Evolutionary conservation across 2,113 vertebrate genomes (phyloP).

Genomic region (Pelecanoides urinatrix): DNA sequence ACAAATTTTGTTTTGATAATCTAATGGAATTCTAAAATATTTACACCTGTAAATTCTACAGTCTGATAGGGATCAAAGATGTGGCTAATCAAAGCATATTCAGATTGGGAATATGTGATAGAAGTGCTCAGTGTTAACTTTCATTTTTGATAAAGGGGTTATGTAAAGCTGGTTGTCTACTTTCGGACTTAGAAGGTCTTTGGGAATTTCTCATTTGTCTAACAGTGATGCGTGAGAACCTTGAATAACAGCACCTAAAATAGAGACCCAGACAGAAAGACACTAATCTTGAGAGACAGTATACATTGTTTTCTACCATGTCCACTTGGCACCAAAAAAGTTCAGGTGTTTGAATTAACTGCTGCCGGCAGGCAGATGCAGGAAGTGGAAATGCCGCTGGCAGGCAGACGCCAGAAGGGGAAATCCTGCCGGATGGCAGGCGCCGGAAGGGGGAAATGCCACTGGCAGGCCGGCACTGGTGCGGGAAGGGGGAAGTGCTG

Average conservation of each 20-base stretch:
- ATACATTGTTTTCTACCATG: not conserved
- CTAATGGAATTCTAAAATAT: not conserved
- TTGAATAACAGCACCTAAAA: not conserved
- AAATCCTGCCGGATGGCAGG: too few relatives aligned
- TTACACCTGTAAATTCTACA: not conserved
- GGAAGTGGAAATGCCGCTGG: too few relatives aligned
- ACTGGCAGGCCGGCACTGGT: too few relatives aligned
- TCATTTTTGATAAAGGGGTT: not conserved
- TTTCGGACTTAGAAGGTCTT: not conserved
- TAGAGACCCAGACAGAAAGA: rapidly evolving
- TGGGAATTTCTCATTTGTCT: not conserved
- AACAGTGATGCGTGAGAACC: not conserved
- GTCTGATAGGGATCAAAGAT: not conserved
- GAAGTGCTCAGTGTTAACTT: not conserved
- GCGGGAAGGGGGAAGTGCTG: too few relatives aligned
- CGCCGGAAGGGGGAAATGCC: too few relatives aligned
- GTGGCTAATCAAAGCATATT: not conserved
- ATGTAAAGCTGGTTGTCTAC: not conserved
- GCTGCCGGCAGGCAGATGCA: too few relatives aligned
- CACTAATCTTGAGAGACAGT: not conserved
- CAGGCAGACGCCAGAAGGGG: too few relatives aligned
- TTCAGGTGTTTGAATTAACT: not conserved
- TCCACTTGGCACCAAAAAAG: not conserved
- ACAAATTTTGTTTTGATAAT: not conserved
- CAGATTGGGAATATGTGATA: not conserved